A percentile compares a stretch with the other conserved stretches of the same genome.
Conservation (phyloP, 1,140 invertebrate species). For the Meloidogyne hapla region DNA sequence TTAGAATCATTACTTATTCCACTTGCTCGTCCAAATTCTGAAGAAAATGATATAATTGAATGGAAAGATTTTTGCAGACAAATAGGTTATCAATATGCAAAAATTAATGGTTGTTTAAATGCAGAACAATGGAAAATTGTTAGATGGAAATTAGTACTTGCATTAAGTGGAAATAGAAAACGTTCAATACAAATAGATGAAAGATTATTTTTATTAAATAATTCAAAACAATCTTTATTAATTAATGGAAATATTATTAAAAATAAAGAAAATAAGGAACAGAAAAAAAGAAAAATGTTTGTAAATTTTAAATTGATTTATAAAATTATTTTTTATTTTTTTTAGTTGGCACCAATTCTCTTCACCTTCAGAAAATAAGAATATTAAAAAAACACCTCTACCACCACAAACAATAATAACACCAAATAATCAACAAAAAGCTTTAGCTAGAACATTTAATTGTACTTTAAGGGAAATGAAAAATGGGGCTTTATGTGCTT, state of each 20-base stretch:
- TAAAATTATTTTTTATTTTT: conserved; percentile 1
- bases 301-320: background rate
- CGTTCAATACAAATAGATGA: conserved; percentile 2
- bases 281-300: background rate
- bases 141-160: conserved; percentile 34
- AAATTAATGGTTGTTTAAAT: conserved; percentile 31
- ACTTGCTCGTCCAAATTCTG: conserved; percentile 40
- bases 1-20: conserved; percentile 40
- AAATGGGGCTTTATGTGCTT: conserved; percentile 26
- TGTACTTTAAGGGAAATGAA: conserved; percentile 57
- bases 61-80: conserved; percentile 48
- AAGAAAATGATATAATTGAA: conserved; percentile 42
- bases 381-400: background rate
- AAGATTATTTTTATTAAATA: too few relatives aligned
- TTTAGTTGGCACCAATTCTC: background rate
- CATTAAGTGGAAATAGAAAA: conserved; percentile 12
- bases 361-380: conserved; percentile 7
- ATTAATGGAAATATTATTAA: background rate
- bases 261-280: background rate
- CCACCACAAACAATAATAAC: background rate
- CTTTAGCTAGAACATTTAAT: conserved; percentile 49
- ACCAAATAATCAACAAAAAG: conserved; percentile 41
- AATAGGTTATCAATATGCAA: conserved; percentile 51
- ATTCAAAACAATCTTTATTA: background rate
- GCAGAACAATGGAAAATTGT: conserved; percentile 54